Conservation (phyloP, 2,888 invertebrate species). For the Sceliomorpha sp. region DNA sequence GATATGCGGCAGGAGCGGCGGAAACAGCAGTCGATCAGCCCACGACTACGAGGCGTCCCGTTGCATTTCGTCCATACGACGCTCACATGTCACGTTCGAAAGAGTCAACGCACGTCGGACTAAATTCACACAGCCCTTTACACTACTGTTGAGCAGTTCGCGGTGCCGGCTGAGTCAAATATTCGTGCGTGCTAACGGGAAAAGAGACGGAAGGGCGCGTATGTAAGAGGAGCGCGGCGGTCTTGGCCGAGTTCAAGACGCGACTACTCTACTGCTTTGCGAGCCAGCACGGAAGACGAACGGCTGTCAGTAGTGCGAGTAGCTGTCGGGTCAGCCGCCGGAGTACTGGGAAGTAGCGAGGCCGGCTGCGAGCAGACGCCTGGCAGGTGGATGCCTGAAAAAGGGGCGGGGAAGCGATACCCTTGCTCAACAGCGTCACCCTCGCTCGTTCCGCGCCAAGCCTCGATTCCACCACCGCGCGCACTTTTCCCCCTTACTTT, state of each 20-base stretch:
- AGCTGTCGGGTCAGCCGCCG: slow-evolving; percentile 59
- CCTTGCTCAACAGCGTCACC: slow-evolving; percentile 37
- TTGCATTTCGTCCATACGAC: too few species aligned
- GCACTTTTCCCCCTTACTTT: slow-evolving; percentile 5
- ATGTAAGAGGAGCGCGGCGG: slow-evolving; percentile 6
- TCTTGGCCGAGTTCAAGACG: neutral
- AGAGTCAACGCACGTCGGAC: too few species aligned
- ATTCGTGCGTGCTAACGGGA: too few species aligned
- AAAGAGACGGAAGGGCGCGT: neutral
- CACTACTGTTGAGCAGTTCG: too few species aligned
- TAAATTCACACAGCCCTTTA: too few species aligned
- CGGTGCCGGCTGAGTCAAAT: too few species aligned
- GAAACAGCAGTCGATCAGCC: too few species aligned
- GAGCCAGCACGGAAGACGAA: slow-evolving; percentile 32
- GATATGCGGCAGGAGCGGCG: too few species aligned
- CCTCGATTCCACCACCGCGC: slow-evolving; percentile 61
- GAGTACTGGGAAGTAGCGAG: slow-evolving; percentile 66
- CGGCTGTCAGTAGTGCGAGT: slow-evolving; percentile 41
- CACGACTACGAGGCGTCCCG: too few species aligned
- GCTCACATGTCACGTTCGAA: too few species aligned
- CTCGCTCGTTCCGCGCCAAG: slow-evolving; percentile 40
- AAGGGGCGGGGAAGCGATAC: slow-evolving; percentile 63
- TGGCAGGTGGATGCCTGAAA: slow-evolving; percentile 65
- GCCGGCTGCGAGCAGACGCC: slow-evolving; percentile 60
- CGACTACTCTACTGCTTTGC: neutral